These are phyloP conservation scores for Lasioglossum zephyrum DNA, from an alignment of 2,888 invertebrate genomes.

Conservation along the genomic window DNA sequence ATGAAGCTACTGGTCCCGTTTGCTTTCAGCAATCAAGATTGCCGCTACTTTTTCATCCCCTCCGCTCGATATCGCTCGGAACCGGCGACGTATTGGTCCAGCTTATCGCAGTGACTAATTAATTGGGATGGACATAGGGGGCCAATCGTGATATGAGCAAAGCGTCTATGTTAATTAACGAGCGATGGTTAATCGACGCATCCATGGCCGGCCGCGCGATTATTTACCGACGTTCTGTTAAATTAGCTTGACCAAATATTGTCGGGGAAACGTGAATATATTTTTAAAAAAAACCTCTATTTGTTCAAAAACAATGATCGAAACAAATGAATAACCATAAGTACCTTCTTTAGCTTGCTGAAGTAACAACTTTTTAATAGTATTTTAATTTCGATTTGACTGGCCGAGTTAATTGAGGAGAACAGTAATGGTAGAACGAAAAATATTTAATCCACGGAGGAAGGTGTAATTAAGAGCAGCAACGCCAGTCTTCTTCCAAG, in stretches of 20 bases:
- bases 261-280: background rate
- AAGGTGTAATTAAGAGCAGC: background rate
- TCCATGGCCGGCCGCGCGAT: background rate
- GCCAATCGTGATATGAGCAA: background rate
- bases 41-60: background rate
- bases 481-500: background rate
- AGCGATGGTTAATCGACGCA: background rate
- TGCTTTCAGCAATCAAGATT: background rate
- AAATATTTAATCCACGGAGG: background rate
- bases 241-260: background rate
- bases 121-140: background rate
- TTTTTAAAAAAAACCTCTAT: too few species aligned
- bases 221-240: background rate
- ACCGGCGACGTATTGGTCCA: background rate
- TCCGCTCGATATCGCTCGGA: background rate
- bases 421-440: background rate
- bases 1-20: background rate
- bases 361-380: too few species aligned
- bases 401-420: too few species aligned
- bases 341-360: too few species aligned
- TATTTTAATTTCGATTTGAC: too few species aligned
- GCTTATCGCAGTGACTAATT: background rate
- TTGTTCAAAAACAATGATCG: too few species aligned
- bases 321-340: too few species aligned
- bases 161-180: constrained; percentile 5